A percentile compares a stretch with the other conserved stretches of the same genome.
These are phyloP conservation scores for Acestrorhynchus altus DNA, from an alignment of 2,797 vertebrate species.

Conservation along the genomic window DNA sequence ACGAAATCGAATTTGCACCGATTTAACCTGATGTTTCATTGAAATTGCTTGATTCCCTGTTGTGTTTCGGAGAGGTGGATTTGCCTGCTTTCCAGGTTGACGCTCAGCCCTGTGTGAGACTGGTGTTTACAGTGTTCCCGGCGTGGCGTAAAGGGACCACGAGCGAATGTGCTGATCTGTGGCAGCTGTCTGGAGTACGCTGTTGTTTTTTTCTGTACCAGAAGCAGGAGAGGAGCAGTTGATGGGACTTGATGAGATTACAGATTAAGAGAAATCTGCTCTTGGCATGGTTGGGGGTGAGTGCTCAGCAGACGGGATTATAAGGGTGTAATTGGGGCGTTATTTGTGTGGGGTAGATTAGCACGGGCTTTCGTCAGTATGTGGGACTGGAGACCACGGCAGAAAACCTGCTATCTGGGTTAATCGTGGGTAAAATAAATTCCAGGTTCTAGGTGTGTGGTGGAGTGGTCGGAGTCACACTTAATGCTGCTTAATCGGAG, in stretches of 20 bases:
- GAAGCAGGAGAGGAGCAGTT: constrained; percentile 18
- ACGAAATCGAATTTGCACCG: not conserved
- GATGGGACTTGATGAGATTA: constrained; percentile 54
- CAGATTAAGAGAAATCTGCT: constrained; percentile 49
- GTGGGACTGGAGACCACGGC: constrained; percentile 43
- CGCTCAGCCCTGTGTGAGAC: constrained; percentile 21
- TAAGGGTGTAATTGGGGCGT: constrained; percentile 58
- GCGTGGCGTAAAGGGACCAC: constrained; percentile 26
- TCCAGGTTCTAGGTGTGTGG: constrained; percentile 49
- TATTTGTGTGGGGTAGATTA: constrained; percentile 62
- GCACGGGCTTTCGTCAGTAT: constrained; percentile 41
- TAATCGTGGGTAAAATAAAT: constrained; percentile 43
- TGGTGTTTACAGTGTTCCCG: constrained; percentile 38
- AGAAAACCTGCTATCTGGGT: constrained; percentile 38
- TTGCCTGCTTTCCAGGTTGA: constrained; percentile 7
- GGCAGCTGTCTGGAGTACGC: constrained; percentile 34
- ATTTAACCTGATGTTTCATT: not conserved
- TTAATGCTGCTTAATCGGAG: constrained; percentile 13
- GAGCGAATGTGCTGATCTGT: not conserved
- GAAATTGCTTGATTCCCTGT: no score
- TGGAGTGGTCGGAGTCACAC: not conserved
- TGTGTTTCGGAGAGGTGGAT: no score
- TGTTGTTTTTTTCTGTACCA: constrained; percentile 18
- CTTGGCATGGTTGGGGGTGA: constrained; percentile 12
- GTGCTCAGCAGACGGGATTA: constrained; percentile 60